Conservation (phyloP, 2,113 vertebrate genomes). For the Muntiacus reevesi region DNA sequence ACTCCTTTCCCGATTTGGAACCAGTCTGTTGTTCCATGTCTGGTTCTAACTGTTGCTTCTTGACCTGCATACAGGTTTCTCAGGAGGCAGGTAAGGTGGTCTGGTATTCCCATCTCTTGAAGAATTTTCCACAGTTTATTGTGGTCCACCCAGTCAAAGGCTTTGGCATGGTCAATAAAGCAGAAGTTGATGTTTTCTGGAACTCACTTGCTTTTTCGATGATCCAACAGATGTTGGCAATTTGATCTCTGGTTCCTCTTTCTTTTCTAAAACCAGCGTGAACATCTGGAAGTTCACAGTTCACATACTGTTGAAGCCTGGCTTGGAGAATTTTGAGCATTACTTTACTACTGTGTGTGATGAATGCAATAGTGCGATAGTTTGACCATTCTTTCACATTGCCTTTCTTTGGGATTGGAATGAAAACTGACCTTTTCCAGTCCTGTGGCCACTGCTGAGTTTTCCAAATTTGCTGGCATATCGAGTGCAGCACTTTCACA, state of each 20-base stretch:
- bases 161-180: not conserved
- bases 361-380: not conserved
- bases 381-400: not conserved
- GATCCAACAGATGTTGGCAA: not conserved
- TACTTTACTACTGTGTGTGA: not conserved
- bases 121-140: not conserved
- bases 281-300: not conserved
- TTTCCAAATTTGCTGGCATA: not conserved
- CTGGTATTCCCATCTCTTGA: not conserved
- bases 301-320: not conserved
- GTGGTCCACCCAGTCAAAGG: not conserved
- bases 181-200: not conserved
- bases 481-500: not conserved
- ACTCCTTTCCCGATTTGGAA: not conserved
- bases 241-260: not conserved
- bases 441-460: accelerated
- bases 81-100: not conserved
- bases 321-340: not conserved
- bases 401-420: not conserved
- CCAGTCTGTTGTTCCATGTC: not conserved
- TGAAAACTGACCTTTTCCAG: not conserved
- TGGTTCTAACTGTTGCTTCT: not conserved
- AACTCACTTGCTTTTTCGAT: not conserved
- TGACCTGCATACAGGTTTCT: not conserved
- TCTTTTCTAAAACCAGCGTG: not conserved